Conservation (phyloP, 2,113 vertebrate species). For the Buteo buteo region DNA sequence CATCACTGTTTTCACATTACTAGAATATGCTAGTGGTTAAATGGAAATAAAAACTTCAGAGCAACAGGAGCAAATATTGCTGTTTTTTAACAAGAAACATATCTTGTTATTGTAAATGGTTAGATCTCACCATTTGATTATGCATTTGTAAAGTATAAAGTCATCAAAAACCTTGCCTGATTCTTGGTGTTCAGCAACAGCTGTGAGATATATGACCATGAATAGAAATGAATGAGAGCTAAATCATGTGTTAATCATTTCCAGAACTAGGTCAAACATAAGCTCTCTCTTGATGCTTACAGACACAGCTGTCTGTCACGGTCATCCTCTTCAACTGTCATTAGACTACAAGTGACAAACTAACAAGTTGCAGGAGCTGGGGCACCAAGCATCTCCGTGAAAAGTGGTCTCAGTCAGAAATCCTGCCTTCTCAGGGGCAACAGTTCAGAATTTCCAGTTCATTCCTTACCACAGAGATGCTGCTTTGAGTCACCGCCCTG, state of each 20-base stretch:
- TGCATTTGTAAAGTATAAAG: neutral
- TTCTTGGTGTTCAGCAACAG: conserved; percentile 12
- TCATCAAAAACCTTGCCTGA: conserved; percentile 12
- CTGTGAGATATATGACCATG: conserved; percentile 26
- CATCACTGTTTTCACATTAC: neutral
- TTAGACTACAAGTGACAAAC: neutral
- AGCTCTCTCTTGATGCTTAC: conserved; percentile 41
- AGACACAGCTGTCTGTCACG: conserved; percentile 27
- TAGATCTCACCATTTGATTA: neutral
- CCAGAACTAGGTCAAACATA: conserved; percentile 54
- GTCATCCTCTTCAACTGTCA: conserved; percentile 19
- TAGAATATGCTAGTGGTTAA: neutral
- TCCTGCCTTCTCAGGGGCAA: neutral
- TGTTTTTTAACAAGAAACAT: neutral
- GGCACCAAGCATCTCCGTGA: neutral
- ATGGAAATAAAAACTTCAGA: neutral
- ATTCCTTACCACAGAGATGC: neutral
- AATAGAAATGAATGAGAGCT: conserved; percentile 44
- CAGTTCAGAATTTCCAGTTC: neutral
- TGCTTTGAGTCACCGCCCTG: neutral
- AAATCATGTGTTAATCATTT: conserved; percentile 62
- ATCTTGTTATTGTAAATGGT: neutral
- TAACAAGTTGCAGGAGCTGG: conserved; percentile 36
- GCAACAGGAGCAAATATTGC: neutral
- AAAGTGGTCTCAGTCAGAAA: neutral